A percentile compares a stretch with the other conserved stretches of the same genome.
Conservation (phyloP, 2,888 invertebrate genomes). For the Phasia obesa region DNA sequence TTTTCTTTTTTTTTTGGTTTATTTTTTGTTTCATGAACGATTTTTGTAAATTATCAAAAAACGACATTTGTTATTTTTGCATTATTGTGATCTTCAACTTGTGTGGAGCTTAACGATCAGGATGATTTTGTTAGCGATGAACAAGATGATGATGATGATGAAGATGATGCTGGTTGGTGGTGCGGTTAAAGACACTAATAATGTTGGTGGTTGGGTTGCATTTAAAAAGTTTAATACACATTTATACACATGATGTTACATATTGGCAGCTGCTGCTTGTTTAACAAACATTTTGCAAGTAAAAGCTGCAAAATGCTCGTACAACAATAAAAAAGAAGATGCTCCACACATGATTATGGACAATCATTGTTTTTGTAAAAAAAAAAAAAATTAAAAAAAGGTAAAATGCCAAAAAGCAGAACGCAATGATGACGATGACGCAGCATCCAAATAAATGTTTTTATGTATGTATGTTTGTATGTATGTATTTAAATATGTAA, state of each 20-base stretch:
- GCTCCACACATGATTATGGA: constrained; percentile 63
- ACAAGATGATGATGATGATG: constrained; percentile 9
- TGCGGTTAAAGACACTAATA: constrained; percentile 41
- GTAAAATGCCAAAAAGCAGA: constrained; percentile 8
- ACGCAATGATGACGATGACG: constrained; percentile 39
- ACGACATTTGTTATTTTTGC: constrained; percentile 60
- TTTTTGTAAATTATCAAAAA: constrained; percentile 62
- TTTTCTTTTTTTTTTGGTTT: constrained; percentile 14
- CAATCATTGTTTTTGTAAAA: constrained; percentile 56
- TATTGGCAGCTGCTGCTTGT: constrained; percentile 68
- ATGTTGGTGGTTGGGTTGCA: constrained; percentile 54
- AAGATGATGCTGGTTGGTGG: constrained; percentile 34
- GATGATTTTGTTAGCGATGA: constrained; percentile 19
- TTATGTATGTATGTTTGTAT: neutral
- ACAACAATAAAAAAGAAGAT: constrained; percentile 51
- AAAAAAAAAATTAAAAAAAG: too few relatives aligned
- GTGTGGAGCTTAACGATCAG: constrained; percentile 53
- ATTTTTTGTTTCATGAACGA: constrained; percentile 26
- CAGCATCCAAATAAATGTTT: neutral
- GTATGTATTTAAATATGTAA: neutral
- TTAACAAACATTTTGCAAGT: constrained; percentile 65
- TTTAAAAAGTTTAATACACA: constrained; percentile 15
- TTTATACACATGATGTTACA: constrained; percentile 27
- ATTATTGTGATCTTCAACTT: constrained; percentile 38
- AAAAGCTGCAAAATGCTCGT: constrained; percentile 65